Percentiles rank a stretch among this genome's conserved stretches.
Conservation (phyloP, 2,888 invertebrate species). For the Dendrolimus pini region DNA sequence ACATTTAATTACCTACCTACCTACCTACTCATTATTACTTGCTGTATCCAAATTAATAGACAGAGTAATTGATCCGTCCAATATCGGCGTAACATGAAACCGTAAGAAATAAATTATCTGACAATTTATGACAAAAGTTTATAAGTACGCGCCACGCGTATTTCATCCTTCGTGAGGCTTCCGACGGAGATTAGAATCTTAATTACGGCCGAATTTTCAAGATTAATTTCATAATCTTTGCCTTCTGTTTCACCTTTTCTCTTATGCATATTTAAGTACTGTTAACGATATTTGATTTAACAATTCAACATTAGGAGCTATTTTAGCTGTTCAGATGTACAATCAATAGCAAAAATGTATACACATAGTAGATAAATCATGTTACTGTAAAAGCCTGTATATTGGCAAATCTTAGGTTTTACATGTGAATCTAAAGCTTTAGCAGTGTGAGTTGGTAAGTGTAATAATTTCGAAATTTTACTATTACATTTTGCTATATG, state of each 20-base stretch:
- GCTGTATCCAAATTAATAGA: too few species aligned
- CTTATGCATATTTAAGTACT: not conserved
- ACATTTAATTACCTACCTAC: too few species aligned
- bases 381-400: constrained; percentile 28
- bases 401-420: constrained; percentile 9
- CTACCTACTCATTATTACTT: too few species aligned
- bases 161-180: constrained; percentile 42
- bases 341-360: too few species aligned
- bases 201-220: constrained; percentile 58
- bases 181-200: constrained; percentile 61
- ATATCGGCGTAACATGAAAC: constrained; percentile 13
- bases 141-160: constrained; percentile 23
- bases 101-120: constrained; percentile 49
- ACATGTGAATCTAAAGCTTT: too few species aligned
- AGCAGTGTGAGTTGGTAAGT: too few species aligned
- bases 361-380: constrained; percentile 7
- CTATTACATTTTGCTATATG: too few species aligned
- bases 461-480: too few species aligned
- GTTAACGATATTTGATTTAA: too few species aligned
- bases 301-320: too few species aligned
- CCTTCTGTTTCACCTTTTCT: constrained; percentile 19
- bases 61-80: too few species aligned
- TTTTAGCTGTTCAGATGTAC: too few species aligned
- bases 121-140: constrained; percentile 45
- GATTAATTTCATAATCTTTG: constrained; percentile 58